These are phyloP conservation scores for Dendropsophus ebraccatus DNA, from an alignment of 2,113 vertebrate genomes.

Conservation along the genomic window DNA sequence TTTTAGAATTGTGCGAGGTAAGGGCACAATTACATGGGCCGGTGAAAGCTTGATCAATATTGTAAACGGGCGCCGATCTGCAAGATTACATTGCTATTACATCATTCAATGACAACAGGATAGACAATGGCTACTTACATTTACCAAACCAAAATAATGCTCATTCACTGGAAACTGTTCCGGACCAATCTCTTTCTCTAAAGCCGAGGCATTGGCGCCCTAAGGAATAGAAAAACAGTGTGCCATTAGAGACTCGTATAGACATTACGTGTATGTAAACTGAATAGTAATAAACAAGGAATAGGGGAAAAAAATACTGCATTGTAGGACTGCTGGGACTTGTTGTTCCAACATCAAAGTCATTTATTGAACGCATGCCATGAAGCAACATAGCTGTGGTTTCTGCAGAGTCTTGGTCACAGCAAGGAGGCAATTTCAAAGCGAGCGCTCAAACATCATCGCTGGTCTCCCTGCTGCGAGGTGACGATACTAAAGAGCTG, in stretches of 20 bases:
- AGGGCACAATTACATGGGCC: no score
- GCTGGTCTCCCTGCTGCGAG: conserved; percentile 11
- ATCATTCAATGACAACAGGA: not conserved
- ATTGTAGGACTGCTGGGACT: not conserved
- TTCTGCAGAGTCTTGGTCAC: not conserved
- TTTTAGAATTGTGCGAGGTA: no score
- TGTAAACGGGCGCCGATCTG: no score
- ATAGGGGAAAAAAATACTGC: no score
- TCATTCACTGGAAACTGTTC: conserved; percentile 86
- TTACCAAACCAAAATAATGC: conserved; percentile 86
- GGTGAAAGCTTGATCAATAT: no score
- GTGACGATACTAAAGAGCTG: not conserved
- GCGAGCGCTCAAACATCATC: not conserved
- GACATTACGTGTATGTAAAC: not conserved
- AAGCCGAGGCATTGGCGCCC: conserved; percentile 89
- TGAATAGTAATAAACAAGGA: not conserved
- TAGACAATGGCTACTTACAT: conserved; percentile 73
- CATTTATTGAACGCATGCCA: not conserved
- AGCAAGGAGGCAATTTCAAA: conserved; percentile 17
- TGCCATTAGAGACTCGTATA: not conserved
- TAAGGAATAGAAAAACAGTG: conserved; percentile 62
- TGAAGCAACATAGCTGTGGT: not conserved
- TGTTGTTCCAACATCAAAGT: not conserved
- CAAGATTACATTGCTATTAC: no score
- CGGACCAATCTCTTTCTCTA: conserved; percentile 89